phyloP scores from a whole-genome alignment of 1,140 invertebrate genomes.

The Dendrolimus punctatus region DNA sequence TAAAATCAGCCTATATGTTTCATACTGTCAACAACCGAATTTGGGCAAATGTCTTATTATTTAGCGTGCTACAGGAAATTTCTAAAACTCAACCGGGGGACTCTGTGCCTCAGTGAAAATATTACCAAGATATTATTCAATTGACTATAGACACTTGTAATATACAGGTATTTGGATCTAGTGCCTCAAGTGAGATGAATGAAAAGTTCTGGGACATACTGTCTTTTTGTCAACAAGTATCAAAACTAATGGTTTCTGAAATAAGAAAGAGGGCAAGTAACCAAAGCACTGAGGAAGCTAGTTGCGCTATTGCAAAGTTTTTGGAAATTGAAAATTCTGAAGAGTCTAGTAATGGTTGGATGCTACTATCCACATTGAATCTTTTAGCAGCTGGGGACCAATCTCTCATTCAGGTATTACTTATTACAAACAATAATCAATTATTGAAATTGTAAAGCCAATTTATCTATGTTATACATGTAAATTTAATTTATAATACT shows the following conservation, averaged over 20 bases:
- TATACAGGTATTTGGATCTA: conserved; percentile 89
- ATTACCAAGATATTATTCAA: neutral
- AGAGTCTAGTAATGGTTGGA: conserved; percentile 97
- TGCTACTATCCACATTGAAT: conserved; percentile 93
- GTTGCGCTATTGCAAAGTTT: conserved; percentile 96
- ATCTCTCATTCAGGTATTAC: conserved; percentile 51
- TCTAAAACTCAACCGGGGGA: neutral
- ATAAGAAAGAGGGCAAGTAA: conserved; percentile 94
- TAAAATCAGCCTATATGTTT: too few relatives aligned
- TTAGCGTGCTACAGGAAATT: too few relatives aligned
- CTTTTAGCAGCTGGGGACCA: conserved; percentile 89
- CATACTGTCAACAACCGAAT: too few relatives aligned
- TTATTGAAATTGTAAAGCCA: neutral
- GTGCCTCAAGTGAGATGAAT: conserved; percentile 92
- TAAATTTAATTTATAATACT: neutral
- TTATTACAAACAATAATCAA: neutral
- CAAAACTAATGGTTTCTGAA: conserved; percentile 95
- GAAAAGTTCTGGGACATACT: conserved; percentile 96
- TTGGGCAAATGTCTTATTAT: too few relatives aligned
- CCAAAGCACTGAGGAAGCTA: conserved; percentile 95
- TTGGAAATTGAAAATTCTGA: conserved; percentile 94
- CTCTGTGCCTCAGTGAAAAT: neutral
- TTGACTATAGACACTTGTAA: neutral
- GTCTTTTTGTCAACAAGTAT: conserved; percentile 94
- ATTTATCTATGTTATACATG: neutral